Base-by-base conservation (phyloP, 2,113 vertebrate species). In the Microtus montanus region DNA sequence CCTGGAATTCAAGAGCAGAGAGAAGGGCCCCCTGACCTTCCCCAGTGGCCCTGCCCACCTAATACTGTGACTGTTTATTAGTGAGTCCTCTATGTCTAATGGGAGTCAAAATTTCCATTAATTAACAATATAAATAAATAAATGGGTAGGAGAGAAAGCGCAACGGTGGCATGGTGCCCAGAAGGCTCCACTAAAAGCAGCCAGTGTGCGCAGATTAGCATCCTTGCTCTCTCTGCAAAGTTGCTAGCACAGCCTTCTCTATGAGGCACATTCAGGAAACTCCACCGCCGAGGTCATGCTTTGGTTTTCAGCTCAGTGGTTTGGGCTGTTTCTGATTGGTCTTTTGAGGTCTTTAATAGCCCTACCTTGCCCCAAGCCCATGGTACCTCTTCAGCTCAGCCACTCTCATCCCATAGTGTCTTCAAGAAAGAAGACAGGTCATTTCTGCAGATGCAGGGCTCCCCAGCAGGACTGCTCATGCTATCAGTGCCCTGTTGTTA, bases 101-200 rank as follows among this genome's bases (percentile, higher is more conserved):
- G 87, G 95, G 89, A 97, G 96, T 87, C 90, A 41, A 78, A 96
- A 96, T 97, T 98, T 98, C 97, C 97, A 96, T 97, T 97, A 66
- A 35, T 96, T 98, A 97, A 97, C 79, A 96, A 88, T 97, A 97
- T 97, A 97, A 97, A 96, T 97, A 97, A 94, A 94, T 97, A 96
- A 97, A 97, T n/a, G 78, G 91, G 91, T 89, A 97, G 95, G 86
- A 94, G 93, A 96, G 96, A 94, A 94, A 95, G 96, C 58, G 74
- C 95, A 96, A 92, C 90, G 95, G 96, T 96, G 98, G 98, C 97
- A 3, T 90, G 92, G 58, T 96, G 97, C 98, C 77, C 63, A 0
- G 97, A 96, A 98, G 97, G 96, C 35, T 28, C 92, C 96, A 82
- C 97, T n/a, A 92, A 96, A 96, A 84, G 35, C 96, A 97, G 98